phyloP scores from a whole-genome alignment of 2,888 invertebrate genomes.

The Exephanes ischioxanthus region DNA sequence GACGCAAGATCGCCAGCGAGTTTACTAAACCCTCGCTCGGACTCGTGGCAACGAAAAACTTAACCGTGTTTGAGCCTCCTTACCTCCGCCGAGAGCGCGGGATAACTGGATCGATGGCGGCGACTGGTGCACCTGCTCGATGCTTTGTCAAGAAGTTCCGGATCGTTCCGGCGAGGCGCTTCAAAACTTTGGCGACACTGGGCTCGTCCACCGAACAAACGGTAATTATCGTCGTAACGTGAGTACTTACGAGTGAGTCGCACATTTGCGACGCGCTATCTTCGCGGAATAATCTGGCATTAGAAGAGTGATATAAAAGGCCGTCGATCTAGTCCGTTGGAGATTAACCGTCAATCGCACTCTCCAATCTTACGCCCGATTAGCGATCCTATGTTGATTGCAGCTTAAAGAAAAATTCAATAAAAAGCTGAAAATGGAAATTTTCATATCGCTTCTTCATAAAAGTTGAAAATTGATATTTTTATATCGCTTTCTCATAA shows the following conservation, averaged over 20 bases:
- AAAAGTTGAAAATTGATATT: no score
- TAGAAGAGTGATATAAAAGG: not conserved
- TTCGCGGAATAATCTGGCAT: not conserved
- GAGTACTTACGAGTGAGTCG: not conserved
- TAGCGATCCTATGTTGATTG: not conserved
- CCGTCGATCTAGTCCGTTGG: not conserved
- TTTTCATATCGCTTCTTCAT: no score
- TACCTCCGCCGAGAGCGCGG: not conserved
- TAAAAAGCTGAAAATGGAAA: no score
- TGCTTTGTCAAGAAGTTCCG: slow-evolving; percentile 18
- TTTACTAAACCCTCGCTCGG: slow-evolving; percentile 63
- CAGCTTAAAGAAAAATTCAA: no score
- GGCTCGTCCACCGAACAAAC: not conserved
- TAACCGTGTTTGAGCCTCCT: not conserved
- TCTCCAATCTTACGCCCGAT: not conserved
- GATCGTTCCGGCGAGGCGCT: not conserved
- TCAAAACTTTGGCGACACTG: slow-evolving; percentile 4
- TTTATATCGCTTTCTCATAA: no score
- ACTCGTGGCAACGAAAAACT: slow-evolving; percentile 12
- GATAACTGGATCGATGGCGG: not conserved
- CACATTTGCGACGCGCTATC: not conserved
- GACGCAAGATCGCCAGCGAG: slow-evolving; percentile 72
- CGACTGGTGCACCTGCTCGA: slow-evolving; percentile 9
- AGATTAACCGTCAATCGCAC: not conserved
- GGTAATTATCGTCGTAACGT: slow-evolving; percentile 18